Evolutionary conservation across 92 coral and sea anemone species (phyloP), one percentile per base, ranked within the genome.

Genomic region (Phymanthus crucifer): DNA sequence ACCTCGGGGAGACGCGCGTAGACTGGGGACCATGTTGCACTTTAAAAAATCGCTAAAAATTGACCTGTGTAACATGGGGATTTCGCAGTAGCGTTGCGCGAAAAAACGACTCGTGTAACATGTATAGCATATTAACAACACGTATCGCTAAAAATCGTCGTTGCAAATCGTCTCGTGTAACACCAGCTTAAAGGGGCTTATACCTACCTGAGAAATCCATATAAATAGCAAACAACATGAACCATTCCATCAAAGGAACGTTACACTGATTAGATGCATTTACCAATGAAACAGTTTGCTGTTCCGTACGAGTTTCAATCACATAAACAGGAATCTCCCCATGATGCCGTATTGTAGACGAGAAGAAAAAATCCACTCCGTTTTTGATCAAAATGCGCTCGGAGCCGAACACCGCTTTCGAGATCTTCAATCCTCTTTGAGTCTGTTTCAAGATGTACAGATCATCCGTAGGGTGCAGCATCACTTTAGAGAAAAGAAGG

Each of bases 281-380:
- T 14, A 21, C 32, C 47, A 78, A 43, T 1, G 64, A 78, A 9
- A 66, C 56, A 6, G 46, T 34, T 32, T 65, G 83, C 56, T 12
- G 5, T 34, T n/a, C n/a, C n/a, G 50, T 11, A 2, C 47, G 57
- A 11, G 75, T 66, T 11, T 26, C 26, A 14, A 37, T 29, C 8
- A 78, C 57, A 36, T 35, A 78, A 21, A 78, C 75, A 24, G 83
- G 75, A 16, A 35, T 36, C 26, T 34, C 56, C 45, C 64, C 58
- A 12, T 35, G n/a, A 13, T 29, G 43, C 14, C 40, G 2, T 2
- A 12, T 21, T 50, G 16, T 16, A 26, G 66, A 56, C 19, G 83
- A 65, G 40, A 78, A 66, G 75, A 78, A 78, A 31, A 78, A 78
- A 47, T 78, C 83, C 83, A 17, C 26, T 27, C 69, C 69, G 19